Conservation (phyloP, 2,113 vertebrate species). For the Neotoma lepida region DNA sequence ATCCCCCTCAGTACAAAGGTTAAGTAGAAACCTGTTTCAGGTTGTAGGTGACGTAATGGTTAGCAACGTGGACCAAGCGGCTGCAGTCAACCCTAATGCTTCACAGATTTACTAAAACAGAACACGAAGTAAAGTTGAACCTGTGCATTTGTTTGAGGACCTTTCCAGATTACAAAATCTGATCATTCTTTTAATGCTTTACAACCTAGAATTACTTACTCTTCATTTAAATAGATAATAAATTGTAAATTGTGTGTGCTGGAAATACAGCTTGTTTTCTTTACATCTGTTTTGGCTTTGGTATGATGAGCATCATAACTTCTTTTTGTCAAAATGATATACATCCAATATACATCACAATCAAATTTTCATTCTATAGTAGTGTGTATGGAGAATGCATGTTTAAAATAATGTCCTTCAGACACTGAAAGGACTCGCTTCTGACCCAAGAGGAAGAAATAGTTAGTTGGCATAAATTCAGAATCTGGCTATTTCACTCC, state of each 20-base stretch:
- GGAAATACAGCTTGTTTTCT: conserved; percentile 34
- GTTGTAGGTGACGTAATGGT: not conserved
- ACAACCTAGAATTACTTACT: not conserved
- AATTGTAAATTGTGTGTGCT: conserved; percentile 6
- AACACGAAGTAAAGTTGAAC: not conserved
- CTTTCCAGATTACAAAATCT: conserved; percentile 12
- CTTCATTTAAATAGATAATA: conserved; percentile 8
- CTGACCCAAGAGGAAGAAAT: conserved; percentile 16
- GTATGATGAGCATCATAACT: not conserved
- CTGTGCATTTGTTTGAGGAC: conserved; percentile 1
- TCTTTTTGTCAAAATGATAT: conserved; percentile 34
- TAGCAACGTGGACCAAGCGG: not conserved
- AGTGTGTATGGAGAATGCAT: not conserved
- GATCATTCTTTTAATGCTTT: conserved; percentile 33
- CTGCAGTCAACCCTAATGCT: not conserved
- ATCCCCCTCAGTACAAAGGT: not conserved
- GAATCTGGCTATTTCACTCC: conserved; percentile 22
- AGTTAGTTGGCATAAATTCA: not conserved
- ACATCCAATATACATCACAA: conserved; percentile 5
- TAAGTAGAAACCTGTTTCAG: not conserved
- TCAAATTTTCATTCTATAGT: conserved; percentile 52
- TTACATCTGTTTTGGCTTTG: conserved; percentile 52
- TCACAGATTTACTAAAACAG: not conserved
- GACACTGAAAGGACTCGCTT: conserved; percentile 4
- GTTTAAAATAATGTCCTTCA: conserved; percentile 27